Conservation (phyloP, 2,888 invertebrate genomes). For the Phasia obesa region DNA sequence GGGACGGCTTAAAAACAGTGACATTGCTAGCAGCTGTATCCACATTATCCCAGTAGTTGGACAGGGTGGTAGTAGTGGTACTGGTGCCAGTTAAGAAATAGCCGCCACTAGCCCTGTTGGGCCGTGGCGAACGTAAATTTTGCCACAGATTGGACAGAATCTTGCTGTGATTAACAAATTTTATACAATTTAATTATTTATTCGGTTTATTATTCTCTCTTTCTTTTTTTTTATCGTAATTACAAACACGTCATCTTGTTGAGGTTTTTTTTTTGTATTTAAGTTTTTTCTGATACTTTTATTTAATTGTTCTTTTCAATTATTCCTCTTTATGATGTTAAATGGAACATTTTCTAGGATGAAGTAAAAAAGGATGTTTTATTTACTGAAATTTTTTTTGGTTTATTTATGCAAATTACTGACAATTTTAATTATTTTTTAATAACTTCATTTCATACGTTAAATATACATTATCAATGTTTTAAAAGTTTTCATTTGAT, state of each 20-base stretch:
- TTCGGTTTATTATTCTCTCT: neutral
- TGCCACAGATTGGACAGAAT: conserved; percentile 82
- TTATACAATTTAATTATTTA: neutral
- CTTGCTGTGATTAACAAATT: conserved; percentile 68
- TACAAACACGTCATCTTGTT: conserved; percentile 17
- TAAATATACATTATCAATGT: neutral
- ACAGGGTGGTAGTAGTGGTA: conserved; percentile 59
- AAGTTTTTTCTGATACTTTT: neutral
- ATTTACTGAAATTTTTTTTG: neutral
- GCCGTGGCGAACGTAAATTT: conserved; percentile 82
- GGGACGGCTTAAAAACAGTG: neutral
- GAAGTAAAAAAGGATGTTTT: too few species aligned
- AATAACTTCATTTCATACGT: conserved; percentile 28
- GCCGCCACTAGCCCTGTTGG: conserved; percentile 83
- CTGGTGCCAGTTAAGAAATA: conserved; percentile 78
- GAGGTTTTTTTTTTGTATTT: neutral
- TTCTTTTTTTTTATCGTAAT: neutral
- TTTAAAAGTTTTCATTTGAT: neutral
- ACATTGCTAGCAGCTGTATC: conserved; percentile 71
- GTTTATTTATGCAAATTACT: conserved; percentile 48
- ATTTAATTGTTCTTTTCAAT: neutral
- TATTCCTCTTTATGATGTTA: too few species aligned
- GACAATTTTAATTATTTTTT: conserved; percentile 53
- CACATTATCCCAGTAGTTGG: conserved; percentile 75
- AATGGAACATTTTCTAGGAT: too few species aligned